A percentile compares a stretch with the other conserved stretches of the same genome.
These are phyloP conservation scores for Iselma pallidipennis DNA, from an alignment of 2,888 invertebrate species.

Conservation along the genomic window DNA sequence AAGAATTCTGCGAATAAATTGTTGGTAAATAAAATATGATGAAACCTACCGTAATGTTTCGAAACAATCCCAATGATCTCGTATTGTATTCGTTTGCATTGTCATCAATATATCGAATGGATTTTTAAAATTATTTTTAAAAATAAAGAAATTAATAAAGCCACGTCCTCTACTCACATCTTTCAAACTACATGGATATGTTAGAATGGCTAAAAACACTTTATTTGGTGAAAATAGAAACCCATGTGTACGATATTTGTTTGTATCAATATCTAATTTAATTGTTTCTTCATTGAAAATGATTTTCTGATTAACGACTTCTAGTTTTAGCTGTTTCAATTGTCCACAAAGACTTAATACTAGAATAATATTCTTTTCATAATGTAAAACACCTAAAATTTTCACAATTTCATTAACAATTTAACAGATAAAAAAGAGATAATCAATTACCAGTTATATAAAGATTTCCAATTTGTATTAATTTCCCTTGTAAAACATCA, in stretches of 20 bases:
- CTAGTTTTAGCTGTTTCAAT: conserved; percentile 44
- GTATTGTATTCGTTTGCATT: conserved; percentile 40
- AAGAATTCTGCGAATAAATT: conserved; percentile 3
- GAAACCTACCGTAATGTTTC: conserved; percentile 46
- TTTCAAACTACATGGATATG: conserved; percentile 40
- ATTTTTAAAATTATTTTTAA: conserved; percentile 38
- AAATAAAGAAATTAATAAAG: conserved; percentile 41
- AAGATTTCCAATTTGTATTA: conserved; percentile 40
- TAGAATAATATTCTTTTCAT: conserved; percentile 39
- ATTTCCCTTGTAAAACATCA: conserved; percentile 38
- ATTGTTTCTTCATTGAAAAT: conserved; percentile 38
- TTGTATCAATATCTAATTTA: conserved; percentile 43
- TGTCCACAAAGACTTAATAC: conserved; percentile 42
- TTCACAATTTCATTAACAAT: conserved; percentile 10
- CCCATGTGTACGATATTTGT: conserved; percentile 43
- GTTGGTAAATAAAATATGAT: too few relatives aligned
- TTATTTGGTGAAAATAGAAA: conserved; percentile 44
- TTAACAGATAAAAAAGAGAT: neutral
- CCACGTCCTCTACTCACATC: conserved; percentile 35
- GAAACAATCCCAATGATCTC: conserved; percentile 50
- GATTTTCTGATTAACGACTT: conserved; percentile 39
- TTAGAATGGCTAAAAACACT: conserved; percentile 41
- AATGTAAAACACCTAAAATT: conserved; percentile 44
- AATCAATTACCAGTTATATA: conserved; percentile 43
- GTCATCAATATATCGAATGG: conserved; percentile 44